These are phyloP conservation scores for Chelonus formosanus DNA, from an alignment of 2,888 invertebrate genomes.

Conservation along the genomic window DNA sequence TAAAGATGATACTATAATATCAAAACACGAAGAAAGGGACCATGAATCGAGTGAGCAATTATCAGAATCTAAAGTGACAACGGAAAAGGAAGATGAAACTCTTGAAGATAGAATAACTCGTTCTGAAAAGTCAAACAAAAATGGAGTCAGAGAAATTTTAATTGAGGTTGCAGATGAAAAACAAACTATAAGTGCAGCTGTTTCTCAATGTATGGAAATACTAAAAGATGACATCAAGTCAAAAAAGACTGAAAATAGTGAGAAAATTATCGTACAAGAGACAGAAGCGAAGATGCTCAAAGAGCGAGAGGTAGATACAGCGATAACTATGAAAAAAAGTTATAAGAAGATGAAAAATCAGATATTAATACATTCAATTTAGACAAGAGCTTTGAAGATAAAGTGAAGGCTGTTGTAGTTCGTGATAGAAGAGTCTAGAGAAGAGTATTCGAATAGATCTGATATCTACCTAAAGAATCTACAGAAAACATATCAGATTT, in stretches of 20 bases:
- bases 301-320: slow-evolving; percentile 51
- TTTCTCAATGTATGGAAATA: slow-evolving; percentile 45
- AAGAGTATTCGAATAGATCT: slow-evolving; percentile 30
- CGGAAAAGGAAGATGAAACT: slow-evolving; percentile 51
- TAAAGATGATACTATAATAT: slow-evolving; percentile 49
- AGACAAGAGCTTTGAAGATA: slow-evolving; percentile 39
- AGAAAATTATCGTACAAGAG: slow-evolving; percentile 48
- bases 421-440: slow-evolving; percentile 37
- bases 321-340: slow-evolving; percentile 51
- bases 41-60: slow-evolving; percentile 51
- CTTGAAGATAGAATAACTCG: slow-evolving; percentile 49
- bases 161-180: slow-evolving; percentile 50
- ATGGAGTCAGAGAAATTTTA: slow-evolving; percentile 48
- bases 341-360: slow-evolving; percentile 11
- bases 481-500: slow-evolving; percentile 38
- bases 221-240: slow-evolving; percentile 46
- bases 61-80: slow-evolving; percentile 49
- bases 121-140: slow-evolving; percentile 47
- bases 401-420: slow-evolving; percentile 39
- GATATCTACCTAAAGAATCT: slow-evolving; percentile 37
- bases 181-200: slow-evolving; percentile 53
- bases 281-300: slow-evolving; percentile 45
- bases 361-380: slow-evolving; percentile 34
- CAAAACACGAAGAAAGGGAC: slow-evolving; percentile 55
- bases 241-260: slow-evolving; percentile 48